Evolutionary conservation across 2,797 vertebrate genomes (phyloP), one percentile per base, ranked within the genome.

Genomic region (Poecilia velifera): DNA sequence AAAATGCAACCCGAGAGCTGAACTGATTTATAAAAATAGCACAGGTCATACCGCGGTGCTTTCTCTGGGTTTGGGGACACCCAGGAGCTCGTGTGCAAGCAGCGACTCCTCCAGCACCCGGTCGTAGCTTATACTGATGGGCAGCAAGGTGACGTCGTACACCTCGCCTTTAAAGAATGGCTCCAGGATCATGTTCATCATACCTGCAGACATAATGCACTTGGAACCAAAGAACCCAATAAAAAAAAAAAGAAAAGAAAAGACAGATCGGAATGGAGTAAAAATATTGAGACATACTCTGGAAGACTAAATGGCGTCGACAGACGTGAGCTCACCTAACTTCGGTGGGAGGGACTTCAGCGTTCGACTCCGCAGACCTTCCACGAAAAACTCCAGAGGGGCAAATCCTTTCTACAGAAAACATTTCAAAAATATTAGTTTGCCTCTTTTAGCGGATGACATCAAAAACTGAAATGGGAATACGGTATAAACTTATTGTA

Each of bases 81-180:
- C 98, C 79, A 99, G 94, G 71, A 99, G 94, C 90, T 99, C 98
- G 43, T 95, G 96, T 0, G 96, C 97, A 31, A 98, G 97, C 73
- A 99, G 95, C 0, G 96, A 96, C 92, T 99, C 98, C 93, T 99
- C 98, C 81, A 99, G 90, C 81, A 98, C 95, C 68, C 97, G 95
- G 83, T 99, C 98, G 0, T 99, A 99, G 88, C 97, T 99, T 94
- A 99, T 97, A 85, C 97, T 98, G 89, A 99, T 96, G 78, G 98
- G 98, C 77, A 99, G 96, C 87, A 99, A 89, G 6, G 95, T 97
- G 0, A 97, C 95, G 90, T 99, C 98, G 83, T 96, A 98, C 82
- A 99, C 97, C 90, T 99, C 97, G 3, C 97, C 95, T 95, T 99
- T 98, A 72, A 99, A 96, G 95, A 96, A 99, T 0, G 98, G 98